Evolutionary conservation across 2,888 invertebrate genomes (phyloP).

Genomic region (Resseliella maxima): DNA sequence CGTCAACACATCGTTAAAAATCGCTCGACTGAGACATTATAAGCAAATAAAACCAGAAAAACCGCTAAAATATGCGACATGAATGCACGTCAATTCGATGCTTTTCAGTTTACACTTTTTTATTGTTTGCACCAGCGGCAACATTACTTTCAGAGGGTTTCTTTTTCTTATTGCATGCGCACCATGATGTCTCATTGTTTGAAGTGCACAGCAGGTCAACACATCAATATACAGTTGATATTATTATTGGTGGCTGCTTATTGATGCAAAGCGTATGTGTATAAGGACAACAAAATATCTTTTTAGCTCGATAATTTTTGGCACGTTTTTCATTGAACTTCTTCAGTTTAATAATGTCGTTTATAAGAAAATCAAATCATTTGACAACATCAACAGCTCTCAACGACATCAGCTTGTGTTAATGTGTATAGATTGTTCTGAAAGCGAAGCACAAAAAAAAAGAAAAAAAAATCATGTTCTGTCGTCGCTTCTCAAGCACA

Average conservation of each 20-base stretch:
- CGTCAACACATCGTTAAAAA: no score
- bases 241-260: background rate
- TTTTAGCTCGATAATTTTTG: slow-evolving; percentile 1
- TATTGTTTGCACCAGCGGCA: background rate
- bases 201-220: background rate
- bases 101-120: background rate
- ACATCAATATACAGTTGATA: background rate
- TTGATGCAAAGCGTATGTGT: background rate
- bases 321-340: slow-evolving; percentile 39
- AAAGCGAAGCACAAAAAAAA: background rate
- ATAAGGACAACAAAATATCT: background rate
- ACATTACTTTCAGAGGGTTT: background rate
- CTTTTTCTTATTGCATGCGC: background rate
- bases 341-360: slow-evolving; percentile 1
- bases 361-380: slow-evolving; percentile 26
- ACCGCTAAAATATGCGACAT: background rate
- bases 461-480: background rate
- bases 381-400: slow-evolving; percentile 28
- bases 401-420: slow-evolving; percentile 22
- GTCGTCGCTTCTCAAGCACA: background rate
- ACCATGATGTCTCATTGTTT: background rate
- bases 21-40: background rate
- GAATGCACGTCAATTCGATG: background rate
- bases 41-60: background rate
- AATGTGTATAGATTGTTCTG: background rate